phyloP scores from a whole-genome alignment of 2,797 vertebrate genomes.

The Prunella strophiata region DNA sequence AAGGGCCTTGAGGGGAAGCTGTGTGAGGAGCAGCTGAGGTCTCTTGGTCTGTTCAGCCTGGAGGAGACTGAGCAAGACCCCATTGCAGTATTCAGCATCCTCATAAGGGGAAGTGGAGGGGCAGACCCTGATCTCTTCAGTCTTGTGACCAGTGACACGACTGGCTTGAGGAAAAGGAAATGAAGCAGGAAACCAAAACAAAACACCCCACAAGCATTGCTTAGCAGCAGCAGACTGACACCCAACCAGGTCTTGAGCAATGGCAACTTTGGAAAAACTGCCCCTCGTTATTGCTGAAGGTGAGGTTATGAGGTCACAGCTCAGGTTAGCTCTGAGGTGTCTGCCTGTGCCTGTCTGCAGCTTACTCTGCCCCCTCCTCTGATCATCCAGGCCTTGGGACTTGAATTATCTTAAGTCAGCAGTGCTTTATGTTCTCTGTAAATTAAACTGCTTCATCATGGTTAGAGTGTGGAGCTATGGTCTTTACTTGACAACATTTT shows the following conservation, averaged over 20 bases:
- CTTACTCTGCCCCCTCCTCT: background rate
- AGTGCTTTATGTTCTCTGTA: slow-evolving; percentile 53
- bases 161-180: background rate
- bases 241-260: background rate
- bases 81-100: background rate
- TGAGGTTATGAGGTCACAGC: background rate
- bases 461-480: background rate
- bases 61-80: background rate
- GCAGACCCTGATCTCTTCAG: background rate
- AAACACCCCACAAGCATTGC: rapidly evolving
- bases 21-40: rapidly evolving
- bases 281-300: background rate
- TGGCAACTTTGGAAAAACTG: background rate
- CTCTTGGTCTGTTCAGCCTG: background rate
- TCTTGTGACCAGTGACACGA: background rate
- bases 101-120: background rate
- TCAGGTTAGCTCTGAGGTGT: background rate
- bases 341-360: background rate
- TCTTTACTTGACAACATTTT: slow-evolving; percentile 9
- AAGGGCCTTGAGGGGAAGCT: background rate
- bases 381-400: background rate
- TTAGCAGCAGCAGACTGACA: background rate
- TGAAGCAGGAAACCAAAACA: background rate
- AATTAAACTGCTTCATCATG: slow-evolving; percentile 47
- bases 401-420: slow-evolving; percentile 18